A percentile compares a stretch with the other conserved stretches of the same genome.
Evolutionary conservation across 2,797 vertebrate genomes (phyloP).

Genomic region (Gymnoscopelus microlampas): DNA sequence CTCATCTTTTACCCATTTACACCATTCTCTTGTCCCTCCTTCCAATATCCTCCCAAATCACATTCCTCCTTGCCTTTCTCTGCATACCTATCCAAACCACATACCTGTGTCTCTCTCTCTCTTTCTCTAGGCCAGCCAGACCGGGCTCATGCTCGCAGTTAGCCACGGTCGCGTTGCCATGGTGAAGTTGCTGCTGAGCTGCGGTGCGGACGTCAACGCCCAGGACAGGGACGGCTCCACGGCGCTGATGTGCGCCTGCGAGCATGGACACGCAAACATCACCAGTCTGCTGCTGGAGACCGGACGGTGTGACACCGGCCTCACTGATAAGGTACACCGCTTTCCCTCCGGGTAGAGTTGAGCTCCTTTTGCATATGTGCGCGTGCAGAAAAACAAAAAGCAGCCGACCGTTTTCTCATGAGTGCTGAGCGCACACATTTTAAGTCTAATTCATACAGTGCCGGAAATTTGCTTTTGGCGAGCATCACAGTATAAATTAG

Average conservation of each 20-base stretch:
- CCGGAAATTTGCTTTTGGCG: no score
- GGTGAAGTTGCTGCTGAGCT: constrained; percentile 90
- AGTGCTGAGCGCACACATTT: no score
- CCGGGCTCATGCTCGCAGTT: constrained; percentile 93
- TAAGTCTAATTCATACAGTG: no score
- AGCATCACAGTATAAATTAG: no score
- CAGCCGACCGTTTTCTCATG: no score
- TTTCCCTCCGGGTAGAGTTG: constrained; percentile 20
- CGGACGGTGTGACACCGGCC: constrained; percentile 81
- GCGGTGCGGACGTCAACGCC: constrained; percentile 87
- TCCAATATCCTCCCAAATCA: constrained; percentile 7
- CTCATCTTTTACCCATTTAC: neutral
- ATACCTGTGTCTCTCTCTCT: constrained; percentile 20
- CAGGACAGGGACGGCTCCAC: constrained; percentile 90
- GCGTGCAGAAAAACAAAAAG: no score
- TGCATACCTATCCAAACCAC: constrained; percentile 17
- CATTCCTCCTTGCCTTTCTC: neutral
- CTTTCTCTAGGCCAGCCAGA: constrained; percentile 86
- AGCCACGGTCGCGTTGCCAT: constrained; percentile 92
- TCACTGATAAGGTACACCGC: constrained; percentile 87
- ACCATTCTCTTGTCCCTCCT: neutral
- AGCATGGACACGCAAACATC: constrained; percentile 88
- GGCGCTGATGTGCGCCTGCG: constrained; percentile 93
- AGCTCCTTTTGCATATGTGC: no score
- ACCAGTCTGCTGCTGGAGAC: constrained; percentile 88